phyloP scores from a whole-genome alignment of 2,888 invertebrate genomes.

The Drosophila neonasuta region DNA sequence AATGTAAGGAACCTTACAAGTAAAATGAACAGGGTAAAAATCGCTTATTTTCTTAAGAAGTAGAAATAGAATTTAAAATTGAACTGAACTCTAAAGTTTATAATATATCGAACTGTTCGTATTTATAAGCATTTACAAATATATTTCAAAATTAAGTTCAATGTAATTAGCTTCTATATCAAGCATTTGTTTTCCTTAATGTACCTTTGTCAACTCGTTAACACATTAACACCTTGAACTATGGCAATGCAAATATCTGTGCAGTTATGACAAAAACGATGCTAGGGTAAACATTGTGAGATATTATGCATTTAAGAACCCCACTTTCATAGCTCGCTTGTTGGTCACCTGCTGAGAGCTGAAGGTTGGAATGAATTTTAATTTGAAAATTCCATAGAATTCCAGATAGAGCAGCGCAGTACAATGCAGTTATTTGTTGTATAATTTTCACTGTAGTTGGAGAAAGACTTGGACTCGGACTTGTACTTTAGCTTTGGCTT shows the following conservation, averaged over 20 bases:
- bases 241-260: not conserved
- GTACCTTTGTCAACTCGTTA: not conserved
- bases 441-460: slow-evolving; percentile 43
- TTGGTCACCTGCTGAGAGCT: slow-evolving; percentile 2
- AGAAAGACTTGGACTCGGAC: not conserved
- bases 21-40: too few species aligned
- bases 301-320: not conserved
- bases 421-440: slow-evolving; percentile 2
- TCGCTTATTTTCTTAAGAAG: too few species aligned
- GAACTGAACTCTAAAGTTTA: too few species aligned
- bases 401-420: not conserved
- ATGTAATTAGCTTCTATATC: too few species aligned
- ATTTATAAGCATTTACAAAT: too few species aligned
- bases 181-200: too few species aligned
- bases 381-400: slow-evolving; percentile 25
- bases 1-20: too few species aligned
- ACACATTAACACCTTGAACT: not conserved
- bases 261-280: not conserved
- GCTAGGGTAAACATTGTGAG: not conserved
- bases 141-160: too few species aligned
- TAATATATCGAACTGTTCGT: too few species aligned
- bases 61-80: too few species aligned
- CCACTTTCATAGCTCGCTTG: not conserved
- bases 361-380: slow-evolving; percentile 15
- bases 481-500: not conserved